Evolutionary conservation across 1,140 invertebrate species (phyloP), one percentile per base, ranked within the genome.

Genomic region (Drosophila chauvacae): DNA sequence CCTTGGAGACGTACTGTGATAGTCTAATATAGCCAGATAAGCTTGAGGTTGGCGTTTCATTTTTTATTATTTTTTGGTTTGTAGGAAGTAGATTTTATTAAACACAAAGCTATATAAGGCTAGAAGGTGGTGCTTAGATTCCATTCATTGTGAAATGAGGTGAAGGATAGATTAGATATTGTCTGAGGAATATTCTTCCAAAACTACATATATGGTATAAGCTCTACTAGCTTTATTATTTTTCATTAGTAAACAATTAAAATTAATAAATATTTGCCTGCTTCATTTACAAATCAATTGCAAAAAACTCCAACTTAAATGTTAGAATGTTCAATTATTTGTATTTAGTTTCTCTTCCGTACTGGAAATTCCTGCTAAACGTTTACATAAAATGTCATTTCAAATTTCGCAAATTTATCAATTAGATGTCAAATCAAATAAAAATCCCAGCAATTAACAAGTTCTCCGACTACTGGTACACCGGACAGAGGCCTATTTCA

Each of bases 381-480:
- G 59, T 51, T 55, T 42, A 55, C 50, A 33, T 18, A 58, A 68
- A 68, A 77, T 77, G 64, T 77, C 61, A 60, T 56, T 56, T 33
- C 56, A 55, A 77, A 69, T 77, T 73, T 73, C 65, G 56, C 65
- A 70, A 60, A 41, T 73, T 77, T 69, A 69, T 77, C 74, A 60
- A 77, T 77, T 59, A 77, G 41, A 77, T 77, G 74, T 57, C 56
- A 77, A 77, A 77, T 77, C 73, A 77, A 77, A 77, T 77, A 69
- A 53, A 75, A 77, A 61, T 41, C 14, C 9, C 57, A 77, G 56
- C 74, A 77, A 77, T 77, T 77, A 77, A 68, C 73, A 77, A 61
- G 73, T 77, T 39, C 28, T 39, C 30, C 14, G 44, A 3, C 9
- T 28, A 28, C 56, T 53, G 28, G n/a, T n/a, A 37, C 20, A 68